These are phyloP conservation scores for Diorhabda elongata DNA, from an alignment of 1,140 invertebrate species.

Conservation along the genomic window DNA sequence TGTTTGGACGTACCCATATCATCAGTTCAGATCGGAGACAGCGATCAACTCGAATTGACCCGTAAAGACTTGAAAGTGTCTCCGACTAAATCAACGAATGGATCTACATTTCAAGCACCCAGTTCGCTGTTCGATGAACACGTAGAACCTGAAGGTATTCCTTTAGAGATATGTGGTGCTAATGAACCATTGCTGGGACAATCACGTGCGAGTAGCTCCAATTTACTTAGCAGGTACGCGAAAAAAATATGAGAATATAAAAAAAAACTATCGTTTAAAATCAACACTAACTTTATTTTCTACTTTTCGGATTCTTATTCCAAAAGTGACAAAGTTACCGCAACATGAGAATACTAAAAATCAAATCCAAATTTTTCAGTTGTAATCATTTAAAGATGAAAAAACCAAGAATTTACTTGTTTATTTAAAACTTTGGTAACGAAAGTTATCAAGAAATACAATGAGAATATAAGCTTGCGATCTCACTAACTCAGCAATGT, in stretches of 20 bases:
- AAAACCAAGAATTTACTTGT: too few species aligned
- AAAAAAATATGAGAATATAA: conserved; percentile 15
- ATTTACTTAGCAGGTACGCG: conserved; percentile 27
- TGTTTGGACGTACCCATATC: conserved; percentile 73
- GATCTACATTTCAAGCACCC: neutral
- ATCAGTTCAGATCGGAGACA: conserved; percentile 64
- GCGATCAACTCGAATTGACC: conserved; percentile 52
- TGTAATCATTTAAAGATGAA: too few species aligned
- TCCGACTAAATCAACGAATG: conserved; percentile 11
- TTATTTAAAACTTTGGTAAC: too few species aligned
- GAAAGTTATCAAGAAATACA: too few species aligned
- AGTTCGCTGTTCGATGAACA: conserved; percentile 9
- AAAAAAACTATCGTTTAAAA: conserved; percentile 25
- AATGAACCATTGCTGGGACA: conserved; percentile 39
- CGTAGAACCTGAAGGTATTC: conserved; percentile 33
- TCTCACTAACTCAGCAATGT: too few species aligned
- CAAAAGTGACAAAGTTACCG: too few species aligned
- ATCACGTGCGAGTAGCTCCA: conserved; percentile 27
- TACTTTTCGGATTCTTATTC: too few species aligned
- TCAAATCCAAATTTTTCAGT: too few species aligned
- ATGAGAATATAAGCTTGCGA: too few species aligned
- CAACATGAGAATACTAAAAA: too few species aligned
- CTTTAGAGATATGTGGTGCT: conserved; percentile 40
- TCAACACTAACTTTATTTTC: conserved; percentile 23
- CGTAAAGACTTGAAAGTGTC: conserved; percentile 9